Evolutionary conservation across 2,113 vertebrate species (phyloP), one percentile per base, ranked within the genome.

Genomic region (Protobothrops flavoviridis): DNA sequence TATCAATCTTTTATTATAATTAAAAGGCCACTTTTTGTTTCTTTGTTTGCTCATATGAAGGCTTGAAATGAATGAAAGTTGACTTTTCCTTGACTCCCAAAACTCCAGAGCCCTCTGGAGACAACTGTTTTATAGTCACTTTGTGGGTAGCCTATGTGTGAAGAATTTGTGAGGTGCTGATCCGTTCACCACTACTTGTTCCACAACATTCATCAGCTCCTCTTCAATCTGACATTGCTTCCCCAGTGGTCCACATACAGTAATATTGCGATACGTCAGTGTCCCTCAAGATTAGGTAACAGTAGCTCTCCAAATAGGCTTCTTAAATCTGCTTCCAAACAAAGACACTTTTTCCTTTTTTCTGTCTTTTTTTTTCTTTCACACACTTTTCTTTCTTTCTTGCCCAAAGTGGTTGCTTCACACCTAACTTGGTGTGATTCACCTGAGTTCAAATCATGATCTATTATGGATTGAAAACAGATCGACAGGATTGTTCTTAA

Each of bases 1-100:
- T 53, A 43, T 57, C 45, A 64, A 52, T 55, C 50, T n/a, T 45
- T 45, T 10, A 29, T 11, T 87, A 11, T 48, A 87, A 33, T 69
- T n/a, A 21, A 94, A 57, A 1, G 23, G 57, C 50, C 61, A 86
- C 64, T 59, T 93, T 94, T 90, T 52, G 90, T 23, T 91, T 92
- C 17, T 43, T 81, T 81, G 15, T 81, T 81, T 81, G 33, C 20
- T 81, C 74, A 81, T 81, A 23, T 21, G 74, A 81, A 43, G 12
- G 13, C 64, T 74, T 33, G 4, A 7, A 13, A 91, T 93, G 94
- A 39, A 52, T 88, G 91, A 94, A 3, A 53, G 64, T 93, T 89
- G 89, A 33, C 15, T 69, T 69, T 17, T 13, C 64, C 5, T 69
- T 11, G 26, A 61, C 9, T 17, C 13, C 64, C 64, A 69, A 69